Base-by-base conservation (phyloP, 2,888 invertebrate species). In the Leucozona laternaria region DNA sequence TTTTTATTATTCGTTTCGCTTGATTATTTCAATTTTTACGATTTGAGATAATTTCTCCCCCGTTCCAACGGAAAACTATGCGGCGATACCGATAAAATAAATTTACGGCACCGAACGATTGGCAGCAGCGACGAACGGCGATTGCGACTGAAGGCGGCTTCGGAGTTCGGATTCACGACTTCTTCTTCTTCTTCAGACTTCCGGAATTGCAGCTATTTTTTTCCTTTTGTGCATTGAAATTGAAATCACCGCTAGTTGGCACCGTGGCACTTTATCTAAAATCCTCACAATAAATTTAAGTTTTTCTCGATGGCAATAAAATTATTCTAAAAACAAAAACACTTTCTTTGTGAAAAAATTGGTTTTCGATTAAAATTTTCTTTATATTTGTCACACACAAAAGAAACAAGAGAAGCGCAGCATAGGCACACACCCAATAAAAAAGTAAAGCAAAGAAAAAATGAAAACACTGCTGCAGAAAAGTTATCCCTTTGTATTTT, bases 391-490 rank as follows among this genome's bases (percentile, higher is more conserved):
- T 34, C 58, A 72, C 40, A 71, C 55, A 64, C 55, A 57, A 78
- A 77, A 82, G 82, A 82, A 82, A 62, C 81, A 80, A 80, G 75
- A 82, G 64, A 62, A 75, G 68, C 68, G 53, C 78, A 79, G 86
- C 86, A 86, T 73, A 62, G 73, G 82, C 86, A 86, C 86, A 82
- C 86, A 86, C 82, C 82, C 82, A 86, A 71, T 64, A 73, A 79
- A 80, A 43, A 62, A 79, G 28, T 48, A 17, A 45, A 60, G 60
- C 60, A 60, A 60, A 60, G 22, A 60, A 66, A 66, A 48, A 66
- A 11, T 8, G 64, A 71, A 82, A 82, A 82, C 86, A 82, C 86
- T 73, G 68, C 57, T 40, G 45, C 43, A 60, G 81, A 77, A 66
- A 68, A 48, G 43, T 53, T 79, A 50, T 71, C 48, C 64, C 73